Base-by-base conservation (phyloP, 2,888 invertebrate genomes). In the Spodoptera littoralis region DNA sequence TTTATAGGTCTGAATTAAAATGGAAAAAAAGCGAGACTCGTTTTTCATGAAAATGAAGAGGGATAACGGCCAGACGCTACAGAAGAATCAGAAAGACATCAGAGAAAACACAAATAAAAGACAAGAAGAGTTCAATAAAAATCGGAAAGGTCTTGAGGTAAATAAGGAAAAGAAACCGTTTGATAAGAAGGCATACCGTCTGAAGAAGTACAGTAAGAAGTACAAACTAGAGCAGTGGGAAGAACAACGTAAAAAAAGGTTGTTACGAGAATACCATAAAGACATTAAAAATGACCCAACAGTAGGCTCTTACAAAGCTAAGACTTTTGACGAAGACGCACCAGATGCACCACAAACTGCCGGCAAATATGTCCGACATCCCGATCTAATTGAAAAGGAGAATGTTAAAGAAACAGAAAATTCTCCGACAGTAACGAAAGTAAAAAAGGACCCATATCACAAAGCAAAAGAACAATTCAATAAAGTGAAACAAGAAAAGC, bases 141-240 rank as follows among this genome's bases (percentile, higher is more conserved):
- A 87, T 45, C 84, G 90, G 5, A 73, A 82, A 49, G 80, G 60
- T 8, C 44, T 70, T 64, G 60, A 61, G 63, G 43, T 72, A 68
- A 67, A 76, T 11, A 55, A 73, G 24, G 87, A 86, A 1, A 96
- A 96, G 77, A 96, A 95, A 83, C 95, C 95, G 0, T 97, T 97
- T 84, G 96, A 97, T 77, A 97, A 97, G 81, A 96, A 96, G 72
- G 91, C 95, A 30, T 97, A 96, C 82, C 92, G 97, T 43, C 78
- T 96, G 43, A 95, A 96, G 77, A 96, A 96, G 80, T 97, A 97
- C 81, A 96, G 96, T 79, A 96, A 96, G 58, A 96, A 96, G 81
- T 96, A 96, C 70, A 96, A 96, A 88, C 88, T 97, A 22, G 94
- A 96, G 44, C 95, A 96, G 84, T 97, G 96, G 96, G 96, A 97